phyloP scores from a whole-genome alignment of 2,797 vertebrate species.

The Pagetopsis macropterus region DNA sequence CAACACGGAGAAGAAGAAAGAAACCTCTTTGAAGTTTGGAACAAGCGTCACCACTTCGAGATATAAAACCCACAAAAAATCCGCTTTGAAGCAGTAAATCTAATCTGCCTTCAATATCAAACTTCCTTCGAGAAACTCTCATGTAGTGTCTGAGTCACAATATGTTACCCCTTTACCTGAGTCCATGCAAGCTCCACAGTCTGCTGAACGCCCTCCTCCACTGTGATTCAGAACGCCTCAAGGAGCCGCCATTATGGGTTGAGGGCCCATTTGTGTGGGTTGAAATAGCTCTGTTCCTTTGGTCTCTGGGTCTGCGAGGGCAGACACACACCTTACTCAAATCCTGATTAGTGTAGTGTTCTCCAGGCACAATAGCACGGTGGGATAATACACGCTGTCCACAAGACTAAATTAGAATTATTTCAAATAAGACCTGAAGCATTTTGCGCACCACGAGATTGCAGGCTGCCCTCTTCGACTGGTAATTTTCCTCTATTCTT shows the following conservation, averaged over 20 bases:
- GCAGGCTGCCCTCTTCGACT: conserved; percentile 54
- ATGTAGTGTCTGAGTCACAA: not conserved
- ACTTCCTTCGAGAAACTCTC: conserved; percentile 16
- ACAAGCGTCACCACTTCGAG: conserved; percentile 6
- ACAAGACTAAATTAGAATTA: conserved; percentile 65
- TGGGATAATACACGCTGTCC: conserved; percentile 59
- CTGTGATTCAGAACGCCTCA: conserved; percentile 45
- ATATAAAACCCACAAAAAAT: conserved; percentile 30
- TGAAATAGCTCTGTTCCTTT: conserved; percentile 39
- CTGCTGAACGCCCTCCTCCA: conserved; percentile 8
- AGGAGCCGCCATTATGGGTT: conserved; percentile 39
- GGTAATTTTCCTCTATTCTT: conserved; percentile 68
- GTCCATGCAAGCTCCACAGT: conserved; percentile 32
- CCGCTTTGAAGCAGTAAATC: conserved; percentile 42
- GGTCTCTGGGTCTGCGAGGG: conserved; percentile 22
- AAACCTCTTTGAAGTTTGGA: conserved; percentile 38
- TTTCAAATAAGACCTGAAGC: conserved; percentile 65
- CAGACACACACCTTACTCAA: conserved; percentile 58
- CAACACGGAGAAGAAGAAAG: not conserved
- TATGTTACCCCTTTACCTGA: conserved; percentile 5
- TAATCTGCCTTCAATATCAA: conserved; percentile 37
- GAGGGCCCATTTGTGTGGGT: conserved; percentile 57
- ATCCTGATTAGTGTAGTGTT: conserved; percentile 77
- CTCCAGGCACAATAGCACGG: conserved; percentile 59
- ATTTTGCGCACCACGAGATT: conserved; percentile 48